phyloP scores from a whole-genome alignment of 1,140 invertebrate species.

The Nilaparvata lugens region DNA sequence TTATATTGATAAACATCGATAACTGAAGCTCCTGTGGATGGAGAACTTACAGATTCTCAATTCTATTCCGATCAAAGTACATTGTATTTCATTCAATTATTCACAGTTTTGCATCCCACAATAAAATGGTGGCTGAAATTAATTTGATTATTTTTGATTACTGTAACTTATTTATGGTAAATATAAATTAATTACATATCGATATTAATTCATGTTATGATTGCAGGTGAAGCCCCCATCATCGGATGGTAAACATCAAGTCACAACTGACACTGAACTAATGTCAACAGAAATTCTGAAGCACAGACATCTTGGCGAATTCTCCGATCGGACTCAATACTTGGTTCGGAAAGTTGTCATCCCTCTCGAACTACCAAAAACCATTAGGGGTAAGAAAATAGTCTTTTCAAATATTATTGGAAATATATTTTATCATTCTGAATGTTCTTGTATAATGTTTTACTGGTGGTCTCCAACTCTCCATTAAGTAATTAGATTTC shows the following conservation, averaged over 20 bases:
- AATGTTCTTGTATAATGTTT: neutral
- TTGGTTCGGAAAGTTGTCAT: slow-evolving; percentile 84
- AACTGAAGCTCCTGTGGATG: too few relatives aligned
- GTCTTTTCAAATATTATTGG: too few relatives aligned
- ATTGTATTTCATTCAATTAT: too few relatives aligned
- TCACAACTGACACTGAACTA: slow-evolving; percentile 94
- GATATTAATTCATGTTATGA: neutral
- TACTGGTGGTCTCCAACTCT: too few relatives aligned
- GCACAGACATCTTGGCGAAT: slow-evolving; percentile 77
- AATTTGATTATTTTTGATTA: too few relatives aligned
- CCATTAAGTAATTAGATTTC: neutral
- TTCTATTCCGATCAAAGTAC: too few relatives aligned
- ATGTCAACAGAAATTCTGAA: slow-evolving; percentile 88
- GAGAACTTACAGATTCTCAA: too few relatives aligned
- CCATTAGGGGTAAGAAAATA: slow-evolving; percentile 58
- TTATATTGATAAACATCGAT: too few relatives aligned
- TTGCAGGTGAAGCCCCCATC: slow-evolving; percentile 59
- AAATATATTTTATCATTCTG: neutral
- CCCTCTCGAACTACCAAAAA: slow-evolving; percentile 87
- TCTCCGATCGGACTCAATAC: slow-evolving; percentile 84
- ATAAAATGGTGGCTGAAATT: too few relatives aligned
- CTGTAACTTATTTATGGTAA: too few relatives aligned
- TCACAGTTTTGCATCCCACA: too few relatives aligned
- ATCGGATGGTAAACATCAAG: slow-evolving; percentile 85
- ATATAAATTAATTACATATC: too few relatives aligned